Conservation (phyloP, 2,113 vertebrate genomes). For the Spea bombifrons region DNA sequence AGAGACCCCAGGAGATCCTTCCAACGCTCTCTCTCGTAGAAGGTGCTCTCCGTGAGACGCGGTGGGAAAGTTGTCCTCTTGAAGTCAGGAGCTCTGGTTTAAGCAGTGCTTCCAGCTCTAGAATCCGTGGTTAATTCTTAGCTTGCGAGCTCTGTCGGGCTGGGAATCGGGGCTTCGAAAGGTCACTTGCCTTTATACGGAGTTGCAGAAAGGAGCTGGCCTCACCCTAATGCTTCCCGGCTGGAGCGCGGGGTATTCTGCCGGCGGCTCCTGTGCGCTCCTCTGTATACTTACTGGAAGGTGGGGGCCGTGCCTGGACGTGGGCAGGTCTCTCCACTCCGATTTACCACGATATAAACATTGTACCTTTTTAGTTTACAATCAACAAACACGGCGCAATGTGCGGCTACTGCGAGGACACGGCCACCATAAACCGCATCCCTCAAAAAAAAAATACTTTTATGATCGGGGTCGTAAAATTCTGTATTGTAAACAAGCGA, state of each 20-base stretch:
- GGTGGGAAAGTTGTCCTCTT: not conserved
- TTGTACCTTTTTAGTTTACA: not conserved
- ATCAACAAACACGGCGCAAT: not conserved
- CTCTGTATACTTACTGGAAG: conserved; percentile 2
- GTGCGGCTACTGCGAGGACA: not conserved
- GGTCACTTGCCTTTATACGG: not conserved
- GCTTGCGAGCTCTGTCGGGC: not conserved
- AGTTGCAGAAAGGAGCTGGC: not conserved
- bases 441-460: not conserved
- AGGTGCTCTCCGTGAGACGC: not conserved
- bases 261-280: not conserved
- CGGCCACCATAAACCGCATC: not conserved
- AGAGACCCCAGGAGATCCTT: not conserved
- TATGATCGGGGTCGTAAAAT: not conserved
- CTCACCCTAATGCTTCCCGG: conserved; percentile 16
- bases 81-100: not conserved
- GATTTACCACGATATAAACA: not conserved
- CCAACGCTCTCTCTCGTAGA: not conserved
- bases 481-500: not conserved
- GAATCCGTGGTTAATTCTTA: not conserved
- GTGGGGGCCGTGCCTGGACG: conserved; percentile 10
- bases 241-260: not conserved
- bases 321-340: not conserved
- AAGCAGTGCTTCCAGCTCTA: not conserved
- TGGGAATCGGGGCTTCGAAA: not conserved